phyloP scores from a whole-genome alignment of 2,113 vertebrate genomes.

The Australoheros scitulus region DNA sequence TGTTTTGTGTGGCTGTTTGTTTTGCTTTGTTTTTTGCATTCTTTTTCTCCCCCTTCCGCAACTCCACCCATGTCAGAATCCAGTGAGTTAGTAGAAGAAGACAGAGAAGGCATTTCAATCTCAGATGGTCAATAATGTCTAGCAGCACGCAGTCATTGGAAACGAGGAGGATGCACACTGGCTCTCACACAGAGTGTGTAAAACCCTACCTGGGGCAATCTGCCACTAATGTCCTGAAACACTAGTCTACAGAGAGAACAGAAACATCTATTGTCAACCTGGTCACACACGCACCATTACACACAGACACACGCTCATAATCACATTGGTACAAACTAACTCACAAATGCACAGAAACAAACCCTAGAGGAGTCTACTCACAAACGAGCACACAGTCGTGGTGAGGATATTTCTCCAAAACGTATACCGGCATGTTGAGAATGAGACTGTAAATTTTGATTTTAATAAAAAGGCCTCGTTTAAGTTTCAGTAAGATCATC shows the following conservation, averaged over 20 bases:
- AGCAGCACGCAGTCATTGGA: conserved; percentile 81
- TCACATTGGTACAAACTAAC: conserved; percentile 68
- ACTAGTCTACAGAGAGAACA: conserved; percentile 87
- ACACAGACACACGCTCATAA: conserved; percentile 50
- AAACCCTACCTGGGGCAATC: conserved; percentile 85
- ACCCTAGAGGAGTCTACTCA: conserved; percentile 67
- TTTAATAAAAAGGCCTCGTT: background rate
- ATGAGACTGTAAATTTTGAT: background rate
- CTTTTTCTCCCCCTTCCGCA: conserved; percentile 78
- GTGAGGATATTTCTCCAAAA: background rate
- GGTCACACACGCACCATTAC: conserved; percentile 62
- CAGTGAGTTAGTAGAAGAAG: conserved; percentile 84
- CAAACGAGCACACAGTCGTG: conserved; percentile 39
- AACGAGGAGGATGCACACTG: conserved; percentile 83
- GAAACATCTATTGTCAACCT: conserved; percentile 85
- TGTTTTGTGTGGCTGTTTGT: background rate
- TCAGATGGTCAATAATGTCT: conserved; percentile 83
- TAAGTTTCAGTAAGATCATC: background rate
- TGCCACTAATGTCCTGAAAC: conserved; percentile 87
- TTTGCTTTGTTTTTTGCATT: conserved; percentile 3
- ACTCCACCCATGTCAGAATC: conserved; percentile 81
- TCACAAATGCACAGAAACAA: conserved; percentile 73
- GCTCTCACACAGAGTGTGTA: conserved; percentile 78
- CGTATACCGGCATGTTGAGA: background rate
- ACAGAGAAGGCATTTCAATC: conserved; percentile 83